phyloP scores from a whole-genome alignment of 2,888 invertebrate species.

The Diarsia brunnea region DNA sequence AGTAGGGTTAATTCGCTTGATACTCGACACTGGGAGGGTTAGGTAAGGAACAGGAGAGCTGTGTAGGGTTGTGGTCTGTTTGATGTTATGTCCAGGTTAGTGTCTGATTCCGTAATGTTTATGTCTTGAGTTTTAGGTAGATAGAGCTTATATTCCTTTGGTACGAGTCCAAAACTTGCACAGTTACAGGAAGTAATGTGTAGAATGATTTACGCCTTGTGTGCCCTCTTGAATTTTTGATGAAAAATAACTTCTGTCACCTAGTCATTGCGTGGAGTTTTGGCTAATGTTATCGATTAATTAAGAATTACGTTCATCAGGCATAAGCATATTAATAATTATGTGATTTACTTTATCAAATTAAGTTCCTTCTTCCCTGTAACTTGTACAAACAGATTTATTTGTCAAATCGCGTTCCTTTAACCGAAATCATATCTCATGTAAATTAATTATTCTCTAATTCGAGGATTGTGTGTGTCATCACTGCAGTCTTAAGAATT shows the following conservation, averaged over 20 bases:
- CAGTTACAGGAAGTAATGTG: neutral
- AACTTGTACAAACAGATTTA: neutral
- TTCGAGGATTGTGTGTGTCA: neutral
- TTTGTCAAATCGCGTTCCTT: constrained; percentile 7
- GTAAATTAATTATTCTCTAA: constrained; percentile 5
- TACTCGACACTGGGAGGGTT: constrained; percentile 47
- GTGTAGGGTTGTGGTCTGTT: constrained; percentile 33
- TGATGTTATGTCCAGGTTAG: constrained; percentile 6
- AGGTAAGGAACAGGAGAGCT: constrained; percentile 11
- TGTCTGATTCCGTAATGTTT: constrained; percentile 14
- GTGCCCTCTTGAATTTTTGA: neutral
- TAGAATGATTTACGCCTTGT: neutral
- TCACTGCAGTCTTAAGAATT: constrained; percentile 18
- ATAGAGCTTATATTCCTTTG: neutral
- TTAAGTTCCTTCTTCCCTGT: too few species aligned
- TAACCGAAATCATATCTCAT: neutral
- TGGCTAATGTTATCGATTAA: neutral
- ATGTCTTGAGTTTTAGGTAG: neutral
- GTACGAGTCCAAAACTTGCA: neutral
- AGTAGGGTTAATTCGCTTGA: constrained; percentile 48
- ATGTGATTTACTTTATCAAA: too few species aligned
- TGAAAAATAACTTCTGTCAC: neutral
- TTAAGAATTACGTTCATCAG: neutral
- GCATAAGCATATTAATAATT: too few species aligned
- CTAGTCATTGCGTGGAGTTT: neutral